These are phyloP conservation scores for Epiperipatus broadwayi DNA, from an alignment of 2,888 invertebrate species.

Conservation along the genomic window DNA sequence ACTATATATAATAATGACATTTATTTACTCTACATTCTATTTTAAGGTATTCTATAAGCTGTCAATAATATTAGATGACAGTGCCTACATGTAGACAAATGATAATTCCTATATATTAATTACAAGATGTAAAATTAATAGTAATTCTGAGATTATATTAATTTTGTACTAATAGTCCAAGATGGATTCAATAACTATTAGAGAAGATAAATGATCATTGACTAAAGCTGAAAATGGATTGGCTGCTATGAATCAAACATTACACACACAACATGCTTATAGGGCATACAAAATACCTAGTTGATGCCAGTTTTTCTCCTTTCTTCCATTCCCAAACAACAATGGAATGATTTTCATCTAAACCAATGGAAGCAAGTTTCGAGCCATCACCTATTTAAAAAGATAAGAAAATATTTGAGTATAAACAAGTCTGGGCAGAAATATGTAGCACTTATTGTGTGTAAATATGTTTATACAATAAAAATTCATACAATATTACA, in stretches of 20 bases:
- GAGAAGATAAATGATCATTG: not conserved
- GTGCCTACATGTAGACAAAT: too few relatives aligned
- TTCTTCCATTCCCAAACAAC: conserved; percentile 33
- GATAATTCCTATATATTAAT: too few relatives aligned
- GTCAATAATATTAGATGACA: too few relatives aligned
- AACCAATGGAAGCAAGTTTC: conserved; percentile 29
- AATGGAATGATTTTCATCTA: conserved; percentile 30
- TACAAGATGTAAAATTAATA: too few relatives aligned
- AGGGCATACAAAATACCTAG: conserved; percentile 22
- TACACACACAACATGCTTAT: not conserved
- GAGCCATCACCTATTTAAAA: conserved; percentile 29
- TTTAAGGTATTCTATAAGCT: too few relatives aligned
- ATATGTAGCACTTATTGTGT: too few relatives aligned
- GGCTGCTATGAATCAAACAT: too few relatives aligned
- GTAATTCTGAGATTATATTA: too few relatives aligned
- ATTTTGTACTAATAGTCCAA: too few relatives aligned
- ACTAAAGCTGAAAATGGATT: not conserved
- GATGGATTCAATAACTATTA: not conserved
- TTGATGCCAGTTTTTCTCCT: conserved; percentile 30
- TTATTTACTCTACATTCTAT: too few relatives aligned
- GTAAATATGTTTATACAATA: conserved; percentile 1
- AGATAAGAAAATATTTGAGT: conserved; percentile 7
- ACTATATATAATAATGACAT: too few relatives aligned
- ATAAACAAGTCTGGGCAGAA: not conserved
- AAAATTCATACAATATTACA: too few relatives aligned